These are phyloP conservation scores for Omphaloscelis lunosa DNA, from an alignment of 2,888 invertebrate genomes.

Conservation along the genomic window DNA sequence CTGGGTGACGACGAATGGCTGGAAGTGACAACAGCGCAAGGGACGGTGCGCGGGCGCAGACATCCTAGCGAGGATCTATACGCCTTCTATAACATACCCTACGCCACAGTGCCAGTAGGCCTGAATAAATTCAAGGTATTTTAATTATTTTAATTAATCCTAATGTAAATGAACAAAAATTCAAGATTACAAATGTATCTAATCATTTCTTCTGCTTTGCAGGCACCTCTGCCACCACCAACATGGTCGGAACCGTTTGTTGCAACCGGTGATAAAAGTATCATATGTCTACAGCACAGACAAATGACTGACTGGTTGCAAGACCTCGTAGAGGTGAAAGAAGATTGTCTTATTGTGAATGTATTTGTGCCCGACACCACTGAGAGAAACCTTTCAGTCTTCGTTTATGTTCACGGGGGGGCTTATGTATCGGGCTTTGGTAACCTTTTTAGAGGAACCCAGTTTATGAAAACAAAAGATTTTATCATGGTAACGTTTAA, in stretches of 20 bases:
- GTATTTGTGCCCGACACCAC: slow-evolving; percentile 79
- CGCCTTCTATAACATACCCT: slow-evolving; percentile 75
- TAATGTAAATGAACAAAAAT: neutral
- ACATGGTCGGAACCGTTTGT: neutral
- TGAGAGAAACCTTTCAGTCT: slow-evolving; percentile 69
- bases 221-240: neutral
- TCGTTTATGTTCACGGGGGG: slow-evolving; percentile 75
- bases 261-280: neutral
- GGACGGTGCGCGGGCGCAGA: slow-evolving; percentile 72
- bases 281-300: neutral
- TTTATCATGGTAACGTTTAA: slow-evolving; percentile 72
- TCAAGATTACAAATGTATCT: neutral
- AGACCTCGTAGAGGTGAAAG: slow-evolving; percentile 58
- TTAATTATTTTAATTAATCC: neutral
- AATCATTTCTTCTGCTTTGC: neutral
- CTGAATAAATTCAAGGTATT: slow-evolving; percentile 71
- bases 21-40: slow-evolving; percentile 69
- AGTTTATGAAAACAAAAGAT: slow-evolving; percentile 57
- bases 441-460: slow-evolving; percentile 10
- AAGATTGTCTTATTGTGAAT: slow-evolving; percentile 82
- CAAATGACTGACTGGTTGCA: neutral
- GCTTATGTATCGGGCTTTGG: slow-evolving; percentile 60
- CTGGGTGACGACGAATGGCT: slow-evolving; percentile 41
- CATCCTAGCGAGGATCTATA: slow-evolving; percentile 64
- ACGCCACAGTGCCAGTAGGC: slow-evolving; percentile 74